Base-by-base conservation (phyloP, 2,797 vertebrate genomes). In the Peromyscus attwateri region DNA sequence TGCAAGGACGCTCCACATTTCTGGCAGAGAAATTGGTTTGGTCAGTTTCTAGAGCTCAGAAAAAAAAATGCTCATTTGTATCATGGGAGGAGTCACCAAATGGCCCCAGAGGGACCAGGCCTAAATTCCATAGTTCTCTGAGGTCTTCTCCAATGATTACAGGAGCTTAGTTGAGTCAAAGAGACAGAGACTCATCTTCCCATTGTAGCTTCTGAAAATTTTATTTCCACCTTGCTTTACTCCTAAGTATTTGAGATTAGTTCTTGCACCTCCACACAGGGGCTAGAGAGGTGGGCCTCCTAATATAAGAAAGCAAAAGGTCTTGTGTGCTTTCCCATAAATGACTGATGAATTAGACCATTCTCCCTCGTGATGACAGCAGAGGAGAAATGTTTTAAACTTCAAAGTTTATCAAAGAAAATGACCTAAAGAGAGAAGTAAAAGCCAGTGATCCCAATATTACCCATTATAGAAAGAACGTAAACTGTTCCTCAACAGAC, bases 381-480 rank as follows among this genome's bases (percentile, higher is more conserved):
- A 97, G 89, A 94, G 92, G 64, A 96, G 89, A 97, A 95, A 96
- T 90, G 89, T 94, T 94, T 92, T 84, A 52, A 31, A 46, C 43
- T 91, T 88, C 94, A 89, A 84, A 98, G 91, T 90, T 95, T 97
- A 95, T 96, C 97, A 91, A 82, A 96, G 87, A 95, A 96, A 96
- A 37, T 71, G 76, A 87, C 80, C 89, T 92, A 89, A 80, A 96
- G 80, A 94, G 43, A 93, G 19, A 80, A 92, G 76, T 57, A 37
- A 49, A 85, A 68, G 88, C 77, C 88, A 95, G 49, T 83, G 27
- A 95, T 64, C 57, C 49, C 23, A 83, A 27, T 29, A 76, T 34
- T 62, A 55, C 4, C 55, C 66, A 4, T 16, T 49, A 7, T 27
- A 79, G 60, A 27, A 64, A 64, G 43, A 66, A 66, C 34, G 13